A percentile compares a stretch with the other conserved stretches of the same genome.
phyloP scores from a whole-genome alignment of 2,113 vertebrate species.

The Nicator chloris region DNA sequence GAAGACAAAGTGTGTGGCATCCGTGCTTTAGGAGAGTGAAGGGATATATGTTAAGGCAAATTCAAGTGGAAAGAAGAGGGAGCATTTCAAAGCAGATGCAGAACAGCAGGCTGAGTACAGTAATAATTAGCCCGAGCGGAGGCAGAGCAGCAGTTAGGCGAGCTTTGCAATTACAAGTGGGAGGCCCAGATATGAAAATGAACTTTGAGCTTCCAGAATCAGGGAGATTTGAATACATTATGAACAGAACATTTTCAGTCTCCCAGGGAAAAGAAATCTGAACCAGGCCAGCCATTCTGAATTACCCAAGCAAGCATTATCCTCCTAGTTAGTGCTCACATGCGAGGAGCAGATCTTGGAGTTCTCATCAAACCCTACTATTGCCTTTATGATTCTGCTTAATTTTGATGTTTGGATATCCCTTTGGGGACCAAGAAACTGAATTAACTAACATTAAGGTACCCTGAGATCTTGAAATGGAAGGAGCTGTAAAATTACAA shows the following conservation, averaged over 20 bases:
- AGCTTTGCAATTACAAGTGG: slow-evolving; percentile 55
- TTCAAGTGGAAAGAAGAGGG: slow-evolving; percentile 29
- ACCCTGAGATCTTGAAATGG: not conserved
- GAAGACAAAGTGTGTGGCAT: not conserved
- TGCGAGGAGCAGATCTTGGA: not conserved
- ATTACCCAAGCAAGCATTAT: slow-evolving; percentile 18
- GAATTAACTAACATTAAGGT: slow-evolving; percentile 37
- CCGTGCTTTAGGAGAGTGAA: not conserved
- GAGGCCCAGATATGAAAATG: slow-evolving; percentile 62
- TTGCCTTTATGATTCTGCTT: slow-evolving; percentile 1
- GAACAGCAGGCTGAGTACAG: slow-evolving; percentile 32
- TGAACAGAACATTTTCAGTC: slow-evolving; percentile 32
- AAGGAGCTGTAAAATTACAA: slow-evolving; percentile 14
- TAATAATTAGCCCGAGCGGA: slow-evolving; percentile 42
- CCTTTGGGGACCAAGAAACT: not conserved
- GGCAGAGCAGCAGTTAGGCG: slow-evolving; percentile 34
- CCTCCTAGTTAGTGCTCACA: not conserved
- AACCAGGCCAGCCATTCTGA: slow-evolving; percentile 18
- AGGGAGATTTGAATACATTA: slow-evolving; percentile 45
- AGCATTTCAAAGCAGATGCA: slow-evolving; percentile 37
- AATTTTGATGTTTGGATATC: not conserved
- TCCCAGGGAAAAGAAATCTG: not conserved
- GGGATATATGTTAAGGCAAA: slow-evolving; percentile 15
- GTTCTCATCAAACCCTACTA: not conserved
- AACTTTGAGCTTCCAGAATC: slow-evolving; percentile 48